A percentile compares a stretch with the other conserved stretches of the same genome.
Evolutionary conservation across 2,888 invertebrate genomes (phyloP).

Genomic region (Phalangium opilio): DNA sequence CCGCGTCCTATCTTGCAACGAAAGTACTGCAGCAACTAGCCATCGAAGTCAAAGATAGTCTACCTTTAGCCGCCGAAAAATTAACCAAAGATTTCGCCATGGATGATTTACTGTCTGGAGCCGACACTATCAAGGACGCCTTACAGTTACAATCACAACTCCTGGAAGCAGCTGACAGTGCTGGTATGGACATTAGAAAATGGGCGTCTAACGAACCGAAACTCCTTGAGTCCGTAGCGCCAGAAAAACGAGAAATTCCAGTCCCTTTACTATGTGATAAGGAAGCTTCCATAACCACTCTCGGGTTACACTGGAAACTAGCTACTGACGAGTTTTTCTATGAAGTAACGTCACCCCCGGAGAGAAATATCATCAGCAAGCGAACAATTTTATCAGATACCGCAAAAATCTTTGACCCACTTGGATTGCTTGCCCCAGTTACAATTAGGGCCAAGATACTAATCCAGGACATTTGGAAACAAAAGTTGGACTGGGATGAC

Average conservation of each 20-base stretch:
- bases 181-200: neutral
- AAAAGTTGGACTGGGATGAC: neutral
- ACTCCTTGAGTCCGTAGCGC: neutral
- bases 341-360: neutral
- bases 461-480: neutral
- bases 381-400: neutral
- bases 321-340: no score
- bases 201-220: neutral
- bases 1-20: neutral
- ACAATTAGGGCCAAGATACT: neutral
- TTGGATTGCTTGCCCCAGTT: conserved; percentile 1
- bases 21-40: neutral
- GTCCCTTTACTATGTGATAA: neutral
- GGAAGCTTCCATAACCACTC: no score
- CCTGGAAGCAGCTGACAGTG: neutral
- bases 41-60: conserved; percentile 14
- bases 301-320: no score
- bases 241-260: neutral
- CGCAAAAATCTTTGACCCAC: conserved; percentile 1
- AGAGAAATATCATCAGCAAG: neutral
- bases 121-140: neutral
- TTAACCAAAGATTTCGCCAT: conserved; percentile 24
- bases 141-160: neutral
- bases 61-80: conserved; percentile 12
- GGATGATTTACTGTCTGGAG: conserved; percentile 18